Percentiles rank a stretch among this genome's conserved stretches.
Conservation (phyloP, 2,797 vertebrate species). For the Arctocebus calabarensis region DNA sequence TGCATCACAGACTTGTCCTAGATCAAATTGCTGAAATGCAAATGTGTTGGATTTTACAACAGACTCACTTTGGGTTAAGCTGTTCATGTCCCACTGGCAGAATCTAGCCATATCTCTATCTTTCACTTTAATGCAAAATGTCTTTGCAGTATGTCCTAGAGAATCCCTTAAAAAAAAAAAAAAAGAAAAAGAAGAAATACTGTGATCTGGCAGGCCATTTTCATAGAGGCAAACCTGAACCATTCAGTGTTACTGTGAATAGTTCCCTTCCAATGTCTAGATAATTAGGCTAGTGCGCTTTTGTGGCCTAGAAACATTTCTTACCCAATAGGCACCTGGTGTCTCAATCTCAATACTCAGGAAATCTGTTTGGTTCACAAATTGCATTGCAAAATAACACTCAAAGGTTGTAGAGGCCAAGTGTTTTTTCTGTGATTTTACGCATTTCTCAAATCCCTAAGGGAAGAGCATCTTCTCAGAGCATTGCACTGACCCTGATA, state of each 20-base stretch:
- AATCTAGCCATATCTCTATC: slow-evolving; percentile 67
- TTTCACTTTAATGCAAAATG: slow-evolving; percentile 58
- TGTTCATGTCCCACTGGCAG: slow-evolving; percentile 72
- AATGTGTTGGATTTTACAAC: slow-evolving; percentile 74
- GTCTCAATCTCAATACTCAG: background rate
- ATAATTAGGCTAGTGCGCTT: background rate
- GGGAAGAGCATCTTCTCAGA: background rate
- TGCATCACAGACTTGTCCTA: slow-evolving; percentile 76
- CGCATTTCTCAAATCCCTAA: background rate
- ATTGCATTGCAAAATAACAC: background rate
- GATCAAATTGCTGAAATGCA: slow-evolving; percentile 82
- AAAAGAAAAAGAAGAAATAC: background rate
- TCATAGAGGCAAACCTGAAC: slow-evolving; percentile 14
- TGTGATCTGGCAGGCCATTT: background rate
- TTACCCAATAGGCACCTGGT: background rate
- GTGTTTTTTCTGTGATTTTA: background rate
- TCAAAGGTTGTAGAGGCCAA: background rate
- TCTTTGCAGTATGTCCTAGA: slow-evolving; percentile 61
- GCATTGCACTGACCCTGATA: background rate
- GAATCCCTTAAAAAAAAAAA: slow-evolving; percentile 41
- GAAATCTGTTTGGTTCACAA: background rate
- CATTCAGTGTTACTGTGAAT: background rate
- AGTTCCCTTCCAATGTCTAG: background rate
- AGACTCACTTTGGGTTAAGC: slow-evolving; percentile 70
- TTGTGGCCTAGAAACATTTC: background rate